phyloP scores from a whole-genome alignment of 1,140 invertebrate genomes.

The Heliconius melpomene region DNA sequence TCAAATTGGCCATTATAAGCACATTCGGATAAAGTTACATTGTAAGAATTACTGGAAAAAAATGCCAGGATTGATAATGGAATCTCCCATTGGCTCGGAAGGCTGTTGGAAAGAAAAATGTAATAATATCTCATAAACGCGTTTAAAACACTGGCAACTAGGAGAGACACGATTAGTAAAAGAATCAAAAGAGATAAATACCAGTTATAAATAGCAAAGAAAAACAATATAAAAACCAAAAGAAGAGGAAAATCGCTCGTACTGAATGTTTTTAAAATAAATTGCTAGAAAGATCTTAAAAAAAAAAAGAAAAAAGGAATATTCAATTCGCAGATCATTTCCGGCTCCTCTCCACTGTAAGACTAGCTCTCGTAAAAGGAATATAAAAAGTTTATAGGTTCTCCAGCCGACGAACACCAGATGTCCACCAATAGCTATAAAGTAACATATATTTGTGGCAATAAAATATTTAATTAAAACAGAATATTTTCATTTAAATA shows the following conservation, averaged over 20 bases:
- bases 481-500: not conserved
- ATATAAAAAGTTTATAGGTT: slow-evolving; percentile 43
- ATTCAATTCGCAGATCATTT: slow-evolving; percentile 34
- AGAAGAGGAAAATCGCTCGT: not conserved
- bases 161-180: too few species aligned
- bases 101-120: too few species aligned
- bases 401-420: slow-evolving; percentile 25
- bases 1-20: too few species aligned
- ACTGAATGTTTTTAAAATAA: not conserved
- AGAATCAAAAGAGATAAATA: not conserved
- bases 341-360: slow-evolving; percentile 35
- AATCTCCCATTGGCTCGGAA: too few species aligned
- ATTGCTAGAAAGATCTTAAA: not conserved
- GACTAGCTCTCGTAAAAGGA: slow-evolving; percentile 38
- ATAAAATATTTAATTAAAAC: slow-evolving; percentile 10
- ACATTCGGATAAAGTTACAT: too few species aligned
- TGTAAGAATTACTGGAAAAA: too few species aligned
- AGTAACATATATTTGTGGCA: slow-evolving; percentile 1
- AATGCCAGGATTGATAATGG: too few species aligned
- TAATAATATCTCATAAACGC: too few species aligned
- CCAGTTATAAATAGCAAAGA: not conserved
- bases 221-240: not conserved
- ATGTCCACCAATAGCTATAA: slow-evolving; percentile 31
- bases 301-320: not conserved
- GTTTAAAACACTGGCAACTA: too few species aligned